A percentile compares a stretch with the other conserved stretches of the same genome.
These are phyloP conservation scores for Montipora capricornis DNA, from an alignment of 64 coral and sea anemone genomes.

Conservation along the genomic window DNA sequence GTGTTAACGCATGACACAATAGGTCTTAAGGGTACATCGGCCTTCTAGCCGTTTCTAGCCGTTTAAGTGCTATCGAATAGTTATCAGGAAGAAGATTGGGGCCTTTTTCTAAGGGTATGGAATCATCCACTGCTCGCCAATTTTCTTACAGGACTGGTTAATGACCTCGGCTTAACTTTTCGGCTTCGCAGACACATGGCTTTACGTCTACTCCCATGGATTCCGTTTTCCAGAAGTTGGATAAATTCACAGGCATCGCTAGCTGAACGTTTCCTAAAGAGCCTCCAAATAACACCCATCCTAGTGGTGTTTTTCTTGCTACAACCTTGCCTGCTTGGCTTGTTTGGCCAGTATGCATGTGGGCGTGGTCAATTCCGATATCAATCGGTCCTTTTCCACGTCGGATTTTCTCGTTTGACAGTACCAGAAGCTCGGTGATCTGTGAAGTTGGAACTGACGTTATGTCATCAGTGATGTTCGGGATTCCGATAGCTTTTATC, in stretches of 20 bases:
- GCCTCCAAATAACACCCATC: constrained; percentile 60
- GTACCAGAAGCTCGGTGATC: constrained; percentile 42
- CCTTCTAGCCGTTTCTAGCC: constrained; percentile 39
- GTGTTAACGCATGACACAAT: no score
- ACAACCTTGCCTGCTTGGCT: constrained; percentile 31
- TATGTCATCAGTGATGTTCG: constrained; percentile 52
- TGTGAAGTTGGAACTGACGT: not conserved
- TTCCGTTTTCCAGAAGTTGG: constrained; percentile 57
- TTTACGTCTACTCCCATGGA: constrained; percentile 45
- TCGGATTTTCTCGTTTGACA: constrained; percentile 26
- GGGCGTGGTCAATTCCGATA: constrained; percentile 43
- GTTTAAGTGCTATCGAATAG: constrained; percentile 40
- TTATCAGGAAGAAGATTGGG: constrained; percentile 63
- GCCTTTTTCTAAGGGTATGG: constrained; percentile 70
- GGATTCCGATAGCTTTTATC: constrained; percentile 69
- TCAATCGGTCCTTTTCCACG: constrained; percentile 26
- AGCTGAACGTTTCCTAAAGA: not conserved
- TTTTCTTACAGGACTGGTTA: constrained; percentile 32
- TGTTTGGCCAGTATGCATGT: constrained; percentile 24
- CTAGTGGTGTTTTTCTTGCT: constrained; percentile 34
- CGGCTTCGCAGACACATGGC: constrained; percentile 19
- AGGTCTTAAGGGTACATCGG: no score
- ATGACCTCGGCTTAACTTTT: constrained; percentile 50
- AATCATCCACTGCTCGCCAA: constrained; percentile 62
- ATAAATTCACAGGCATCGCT: constrained; percentile 8